Conservation (phyloP, 1,140 invertebrate species). For the Tetramorium parvispinum region DNA sequence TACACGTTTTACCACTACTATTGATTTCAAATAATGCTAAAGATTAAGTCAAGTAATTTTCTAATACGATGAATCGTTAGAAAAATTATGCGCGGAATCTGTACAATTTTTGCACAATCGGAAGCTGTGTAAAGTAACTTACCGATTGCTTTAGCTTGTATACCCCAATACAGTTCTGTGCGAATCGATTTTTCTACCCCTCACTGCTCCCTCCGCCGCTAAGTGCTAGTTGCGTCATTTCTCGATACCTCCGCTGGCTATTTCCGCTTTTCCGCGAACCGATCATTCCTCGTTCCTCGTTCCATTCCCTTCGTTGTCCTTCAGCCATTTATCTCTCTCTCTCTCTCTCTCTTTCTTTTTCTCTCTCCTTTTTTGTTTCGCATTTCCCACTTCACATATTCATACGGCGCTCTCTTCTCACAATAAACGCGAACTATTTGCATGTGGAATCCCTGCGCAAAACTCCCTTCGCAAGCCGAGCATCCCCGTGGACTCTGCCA, state of each 20-base stretch:
- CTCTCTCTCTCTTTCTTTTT: constrained; percentile 62
- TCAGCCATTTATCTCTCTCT: constrained; percentile 44
- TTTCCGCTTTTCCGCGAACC: constrained; percentile 69
- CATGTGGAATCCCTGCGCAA: constrained; percentile 79
- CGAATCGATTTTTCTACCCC: constrained; percentile 37
- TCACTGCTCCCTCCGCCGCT: neutral
- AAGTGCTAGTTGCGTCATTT: constrained; percentile 36
- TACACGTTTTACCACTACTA: neutral
- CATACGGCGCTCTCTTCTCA: constrained; percentile 82
- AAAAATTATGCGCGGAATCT: neutral
- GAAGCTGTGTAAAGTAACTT: neutral
- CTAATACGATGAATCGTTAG: neutral
- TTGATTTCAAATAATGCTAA: neutral
- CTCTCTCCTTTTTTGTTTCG: constrained; percentile 77
- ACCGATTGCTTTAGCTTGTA: neutral
- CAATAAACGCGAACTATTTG: constrained; percentile 84
- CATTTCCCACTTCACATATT: constrained; percentile 83
- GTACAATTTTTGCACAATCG: neutral
- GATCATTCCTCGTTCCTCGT: constrained; percentile 4
- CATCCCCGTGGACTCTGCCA: constrained; percentile 24
- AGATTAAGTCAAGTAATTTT: neutral
- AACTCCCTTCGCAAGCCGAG: constrained; percentile 54
- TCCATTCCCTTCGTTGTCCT: neutral
- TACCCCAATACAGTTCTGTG: neutral
- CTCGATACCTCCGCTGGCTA: constrained; percentile 49